Evolutionary conservation across 92 coral and sea anemone species (phyloP), one percentile per base, ranked within the genome.

Genomic region (Palythoa grandis): DNA sequence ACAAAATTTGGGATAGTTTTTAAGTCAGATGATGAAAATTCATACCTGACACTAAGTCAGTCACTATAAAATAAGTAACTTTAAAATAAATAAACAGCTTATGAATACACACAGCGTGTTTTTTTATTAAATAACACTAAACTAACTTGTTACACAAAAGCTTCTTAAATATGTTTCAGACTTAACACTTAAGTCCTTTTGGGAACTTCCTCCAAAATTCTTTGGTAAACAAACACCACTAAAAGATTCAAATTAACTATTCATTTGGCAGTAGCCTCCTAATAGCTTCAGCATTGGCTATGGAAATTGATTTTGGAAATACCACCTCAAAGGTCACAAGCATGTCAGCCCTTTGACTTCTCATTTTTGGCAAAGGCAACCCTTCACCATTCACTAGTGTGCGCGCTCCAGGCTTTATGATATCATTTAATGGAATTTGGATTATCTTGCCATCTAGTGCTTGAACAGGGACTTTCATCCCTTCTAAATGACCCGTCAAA

Each of bases 321-420:
- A 86, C 90, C 7, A 97, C 94, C 1, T 95, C 98, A 88, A 97
- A 93, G 12, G 95, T 90, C 9, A 97, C 99, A 82, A 97, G 65
- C 92, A 97, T 88, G 70, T 97, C 99, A 3, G 92, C 98, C 58
- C 97, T 87, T 54, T 90, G 98, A 73, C 89, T 90, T 68, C 83
- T 90, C 77, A 72, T 86, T 83, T 97, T 97, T 57, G 99, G 98
- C 84, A 95, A 76, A 2, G 99, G 99, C 19, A 97, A 85, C 4
- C 99, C 99, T 74, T 97, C 98, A 16, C 95, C 98, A 53, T 87
- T 90, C n/a, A 97, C 91, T 24, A 91, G 90, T 88, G 90, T 92
- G 72, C 89, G 92, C 15, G 98, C 71, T 1, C 99, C 99, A 15
- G 97, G 94, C 72, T 93, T 95, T 47, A 92, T 87, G 19, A 97